phyloP scores from a whole-genome alignment of 2,797 vertebrate genomes.

The Balearica regulorum region DNA sequence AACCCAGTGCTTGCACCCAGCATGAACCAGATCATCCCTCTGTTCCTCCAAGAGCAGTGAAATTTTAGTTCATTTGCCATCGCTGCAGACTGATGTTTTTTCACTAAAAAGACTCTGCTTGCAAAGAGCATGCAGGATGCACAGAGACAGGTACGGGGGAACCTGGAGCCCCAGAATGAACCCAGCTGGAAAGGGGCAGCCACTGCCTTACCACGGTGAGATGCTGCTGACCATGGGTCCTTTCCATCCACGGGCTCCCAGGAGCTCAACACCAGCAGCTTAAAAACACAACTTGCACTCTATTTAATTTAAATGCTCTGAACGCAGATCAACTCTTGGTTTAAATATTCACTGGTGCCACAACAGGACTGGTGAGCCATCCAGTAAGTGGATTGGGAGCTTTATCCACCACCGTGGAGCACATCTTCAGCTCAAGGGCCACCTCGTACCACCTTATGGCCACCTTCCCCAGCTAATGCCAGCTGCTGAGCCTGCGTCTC shows the following conservation, averaged over 20 bases:
- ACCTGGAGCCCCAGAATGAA: neutral
- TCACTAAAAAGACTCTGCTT: neutral
- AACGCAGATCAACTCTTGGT: neutral
- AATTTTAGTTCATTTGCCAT: neutral
- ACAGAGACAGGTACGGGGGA: neutral
- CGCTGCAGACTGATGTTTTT: neutral
- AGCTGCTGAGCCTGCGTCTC: neutral
- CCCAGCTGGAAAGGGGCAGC: neutral
- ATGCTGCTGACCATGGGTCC: rapidly evolving
- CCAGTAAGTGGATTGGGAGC: neutral
- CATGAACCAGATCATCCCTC: neutral
- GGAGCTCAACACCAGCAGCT: neutral
- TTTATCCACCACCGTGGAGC: neutral
- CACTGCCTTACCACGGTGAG: rapidly evolving
- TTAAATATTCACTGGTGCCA: neutral
- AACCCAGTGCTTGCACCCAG: neutral
- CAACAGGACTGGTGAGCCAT: rapidly evolving
- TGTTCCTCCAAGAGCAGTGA: neutral
- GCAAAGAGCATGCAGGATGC: neutral
- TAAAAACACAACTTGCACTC: neutral
- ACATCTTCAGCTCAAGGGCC: neutral
- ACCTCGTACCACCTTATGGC: rapidly evolving
- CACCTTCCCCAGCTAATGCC: neutral
- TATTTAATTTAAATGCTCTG: neutral
- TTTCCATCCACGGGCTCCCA: neutral